Percentiles rank a stretch among this genome's conserved stretches.
Conservation (phyloP, 2,113 vertebrate genomes). For the Platycercus adscitus region DNA sequence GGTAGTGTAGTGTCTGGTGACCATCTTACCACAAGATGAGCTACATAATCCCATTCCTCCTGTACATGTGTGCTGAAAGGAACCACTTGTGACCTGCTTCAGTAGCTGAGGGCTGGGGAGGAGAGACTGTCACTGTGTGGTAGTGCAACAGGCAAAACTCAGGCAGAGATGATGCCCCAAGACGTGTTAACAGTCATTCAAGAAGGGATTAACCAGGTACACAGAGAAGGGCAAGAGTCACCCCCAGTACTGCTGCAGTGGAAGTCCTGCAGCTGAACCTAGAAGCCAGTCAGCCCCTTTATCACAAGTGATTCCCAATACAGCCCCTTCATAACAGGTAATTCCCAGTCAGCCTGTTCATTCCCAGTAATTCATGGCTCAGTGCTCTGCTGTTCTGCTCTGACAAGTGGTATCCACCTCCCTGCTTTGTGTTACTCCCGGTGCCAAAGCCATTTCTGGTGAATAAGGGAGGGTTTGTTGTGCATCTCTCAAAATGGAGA, state of each 20-base stretch:
- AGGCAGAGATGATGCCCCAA: not conserved
- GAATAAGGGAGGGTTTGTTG: not conserved
- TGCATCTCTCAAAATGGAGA: not conserved
- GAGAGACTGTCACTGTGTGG: accelerated
- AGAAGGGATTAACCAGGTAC: not conserved
- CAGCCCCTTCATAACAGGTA: accelerated
- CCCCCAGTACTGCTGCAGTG: not conserved
- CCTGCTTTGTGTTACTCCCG: not conserved
- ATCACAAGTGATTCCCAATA: not conserved
- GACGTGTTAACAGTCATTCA: not conserved
- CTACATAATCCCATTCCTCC: not conserved
- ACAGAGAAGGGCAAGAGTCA: not conserved
- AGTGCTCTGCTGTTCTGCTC: not conserved
- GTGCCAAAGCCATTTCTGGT: not conserved
- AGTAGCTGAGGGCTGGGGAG: not conserved
- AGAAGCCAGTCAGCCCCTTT: not conserved
- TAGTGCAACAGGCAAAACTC: not conserved
- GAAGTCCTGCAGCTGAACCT: not conserved
- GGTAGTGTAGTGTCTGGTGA: slow-evolving; percentile 9
- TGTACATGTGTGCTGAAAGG: not conserved
- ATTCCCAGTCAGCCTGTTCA: not conserved
- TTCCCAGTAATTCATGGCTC: accelerated
- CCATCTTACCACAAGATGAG: not conserved
- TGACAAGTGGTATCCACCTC: accelerated
- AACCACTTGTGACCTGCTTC: not conserved